Base-by-base conservation (phyloP, 2,888 invertebrate species). In the Drosophila austrosaltans region DNA sequence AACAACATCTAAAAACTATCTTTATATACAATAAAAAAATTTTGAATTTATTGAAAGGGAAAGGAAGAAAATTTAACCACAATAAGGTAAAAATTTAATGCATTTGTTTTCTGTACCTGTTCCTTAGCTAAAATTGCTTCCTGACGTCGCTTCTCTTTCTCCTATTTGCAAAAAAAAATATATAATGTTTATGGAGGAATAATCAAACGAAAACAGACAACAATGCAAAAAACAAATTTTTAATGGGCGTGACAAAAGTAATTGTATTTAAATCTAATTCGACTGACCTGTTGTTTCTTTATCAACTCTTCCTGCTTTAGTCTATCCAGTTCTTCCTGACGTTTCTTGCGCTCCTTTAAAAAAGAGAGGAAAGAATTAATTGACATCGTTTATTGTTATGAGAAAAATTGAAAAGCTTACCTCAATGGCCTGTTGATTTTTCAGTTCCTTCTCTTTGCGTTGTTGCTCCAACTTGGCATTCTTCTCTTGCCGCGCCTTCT, bases 91-190 rank as follows among this genome's bases (percentile, higher is more conserved):
- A 30, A 20, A 28, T 16, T 44, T n/a, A 39, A 10, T 16, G 39
- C 42, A 25, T 32, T 30, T 40, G 32, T 20, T 59, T 62, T 65
- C 91, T 94, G 94, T 94, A 97, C 97, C 96, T 98, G 98, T 93
- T 98, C 97, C 93, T 97, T 97, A 83, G 97, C 93, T 90, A 97
- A 94, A 78, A 97, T 95, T 61, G 97, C 96, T 91, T 98, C 97
- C 91, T 98, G 97, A 89, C 97, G 94, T 93, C 98, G 97, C 90
- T 97, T 93, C 93, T 98, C 98, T 91, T 97, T 95, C 92, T 98
- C 98, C 98, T 98, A 79, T 44, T 22, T 57, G 77, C 78, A 84
- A 76, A 84, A 74, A 95, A 95, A 89, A 88, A 87, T 87, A 73
- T 10, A 75, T 36, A 8, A 25, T 25, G 25, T 25, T 0, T 36